Evolutionary conservation across 2,797 vertebrate species (phyloP).

Genomic region (Mycteria americana): DNA sequence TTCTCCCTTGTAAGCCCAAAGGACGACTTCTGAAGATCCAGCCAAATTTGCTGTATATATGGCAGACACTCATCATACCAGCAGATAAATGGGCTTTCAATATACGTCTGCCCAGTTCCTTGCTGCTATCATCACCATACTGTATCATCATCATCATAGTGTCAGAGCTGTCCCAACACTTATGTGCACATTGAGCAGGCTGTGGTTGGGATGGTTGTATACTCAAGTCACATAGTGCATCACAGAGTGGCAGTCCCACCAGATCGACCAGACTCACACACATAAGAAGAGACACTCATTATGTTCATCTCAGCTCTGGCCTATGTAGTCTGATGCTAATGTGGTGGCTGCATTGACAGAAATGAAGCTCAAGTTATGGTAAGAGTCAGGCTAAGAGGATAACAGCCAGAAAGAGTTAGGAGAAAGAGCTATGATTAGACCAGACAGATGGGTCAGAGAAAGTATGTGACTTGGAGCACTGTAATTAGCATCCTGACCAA

Average conservation of each 20-base stretch:
- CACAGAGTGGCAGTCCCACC: background rate
- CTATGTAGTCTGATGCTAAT: background rate
- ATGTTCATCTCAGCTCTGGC: background rate
- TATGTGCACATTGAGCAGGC: fast-evolving
- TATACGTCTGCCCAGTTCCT: background rate
- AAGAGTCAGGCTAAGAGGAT: background rate
- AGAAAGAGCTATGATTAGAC: background rate
- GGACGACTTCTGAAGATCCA: background rate
- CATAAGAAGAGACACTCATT: background rate
- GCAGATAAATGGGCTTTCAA: background rate
- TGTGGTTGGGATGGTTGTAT: background rate
- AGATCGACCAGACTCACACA: fast-evolving
- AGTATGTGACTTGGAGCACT: background rate
- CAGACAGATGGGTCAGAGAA: background rate
- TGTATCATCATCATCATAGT: background rate
- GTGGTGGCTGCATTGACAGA: background rate
- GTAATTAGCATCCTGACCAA: background rate
- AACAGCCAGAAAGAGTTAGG: background rate
- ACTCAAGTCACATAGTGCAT: background rate
- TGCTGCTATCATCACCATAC: background rate
- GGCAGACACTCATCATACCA: background rate
- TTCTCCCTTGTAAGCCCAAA: background rate
- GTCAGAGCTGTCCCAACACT: background rate
- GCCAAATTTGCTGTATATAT: background rate
- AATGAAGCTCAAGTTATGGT: background rate